Percentiles rank a stretch among this genome's conserved stretches.
phyloP scores from a whole-genome alignment of 1,140 invertebrate species.

The Lucilia cuprina region DNA sequence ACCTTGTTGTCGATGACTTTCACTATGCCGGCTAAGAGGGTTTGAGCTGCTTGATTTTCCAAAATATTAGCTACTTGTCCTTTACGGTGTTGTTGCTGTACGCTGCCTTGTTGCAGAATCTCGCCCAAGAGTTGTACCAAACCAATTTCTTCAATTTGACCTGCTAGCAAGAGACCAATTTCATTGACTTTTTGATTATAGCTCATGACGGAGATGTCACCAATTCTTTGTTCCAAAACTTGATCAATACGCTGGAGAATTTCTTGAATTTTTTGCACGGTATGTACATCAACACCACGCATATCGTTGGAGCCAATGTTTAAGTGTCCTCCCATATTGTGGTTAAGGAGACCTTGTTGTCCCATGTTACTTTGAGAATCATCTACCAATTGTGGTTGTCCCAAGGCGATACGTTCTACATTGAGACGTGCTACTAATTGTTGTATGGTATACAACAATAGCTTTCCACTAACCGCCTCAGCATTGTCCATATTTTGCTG shows the following conservation, averaged over 20 bases:
- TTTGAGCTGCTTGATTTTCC: neutral
- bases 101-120: neutral
- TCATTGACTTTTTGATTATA: neutral
- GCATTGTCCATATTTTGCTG: neutral
- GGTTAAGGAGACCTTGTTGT: neutral
- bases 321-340: neutral
- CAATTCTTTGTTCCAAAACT: neutral
- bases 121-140: neutral
- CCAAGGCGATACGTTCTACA: slow-evolving; percentile 28
- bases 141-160: neutral
- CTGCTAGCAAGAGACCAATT: neutral
- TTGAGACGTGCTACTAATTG: slow-evolving; percentile 38
- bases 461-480: slow-evolving; percentile 42
- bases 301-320: neutral
- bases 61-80: slow-evolving; percentile 1
- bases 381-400: neutral
- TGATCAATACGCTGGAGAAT: neutral
- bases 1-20: slow-evolving; percentile 63
- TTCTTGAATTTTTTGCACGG: neutral
- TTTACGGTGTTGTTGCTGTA: neutral
- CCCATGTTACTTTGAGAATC: neutral
- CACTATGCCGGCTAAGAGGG: slow-evolving; percentile 3
- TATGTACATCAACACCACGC: neutral
- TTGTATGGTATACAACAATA: slow-evolving; percentile 47
- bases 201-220: no score